Evolutionary conservation across 2,797 vertebrate genomes (phyloP).

Genomic region (Microctenopoma stevenorrisi): DNA sequence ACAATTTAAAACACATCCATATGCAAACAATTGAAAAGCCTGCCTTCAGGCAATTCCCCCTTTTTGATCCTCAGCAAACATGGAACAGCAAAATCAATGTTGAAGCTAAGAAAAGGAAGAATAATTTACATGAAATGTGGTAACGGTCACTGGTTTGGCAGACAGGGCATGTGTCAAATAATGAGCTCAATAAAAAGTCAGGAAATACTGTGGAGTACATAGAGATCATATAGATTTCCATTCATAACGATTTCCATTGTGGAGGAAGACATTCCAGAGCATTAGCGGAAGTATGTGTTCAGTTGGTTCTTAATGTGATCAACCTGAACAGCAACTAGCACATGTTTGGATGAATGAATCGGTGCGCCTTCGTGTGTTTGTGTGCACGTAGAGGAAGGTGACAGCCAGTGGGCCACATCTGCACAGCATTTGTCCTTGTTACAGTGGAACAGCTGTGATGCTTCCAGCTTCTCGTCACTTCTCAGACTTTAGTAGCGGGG

Average conservation of each 20-base stretch:
- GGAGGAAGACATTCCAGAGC: background rate
- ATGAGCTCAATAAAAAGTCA: conserved; percentile 11
- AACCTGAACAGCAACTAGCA: conserved; percentile 19
- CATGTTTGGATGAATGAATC: background rate
- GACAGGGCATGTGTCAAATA: conserved; percentile 35
- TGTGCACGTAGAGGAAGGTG: conserved; percentile 34
- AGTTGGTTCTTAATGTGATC: background rate
- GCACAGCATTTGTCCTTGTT: conserved; percentile 15
- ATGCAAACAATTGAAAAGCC: conserved; percentile 62
- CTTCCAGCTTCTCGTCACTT: conserved; percentile 30
- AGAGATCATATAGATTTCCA: conserved; percentile 1
- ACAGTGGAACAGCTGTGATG: conserved; percentile 19
- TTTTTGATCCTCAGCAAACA: conserved; percentile 47
- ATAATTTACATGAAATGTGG: conserved; percentile 29
- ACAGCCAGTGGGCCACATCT: conserved; percentile 21
- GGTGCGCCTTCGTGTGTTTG: conserved; percentile 17
- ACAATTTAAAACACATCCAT: conserved; percentile 64
- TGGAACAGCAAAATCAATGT: conserved; percentile 27
- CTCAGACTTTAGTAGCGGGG: conserved; percentile 30
- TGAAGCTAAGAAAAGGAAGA: conserved; percentile 33
- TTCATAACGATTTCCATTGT: background rate
- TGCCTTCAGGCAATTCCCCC: conserved; percentile 30
- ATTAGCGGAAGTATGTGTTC: background rate
- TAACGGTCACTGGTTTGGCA: conserved; percentile 24
- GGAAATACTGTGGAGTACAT: background rate